Conservation (phyloP, 1,140 invertebrate genomes). For the Drosophila littoralis region DNA sequence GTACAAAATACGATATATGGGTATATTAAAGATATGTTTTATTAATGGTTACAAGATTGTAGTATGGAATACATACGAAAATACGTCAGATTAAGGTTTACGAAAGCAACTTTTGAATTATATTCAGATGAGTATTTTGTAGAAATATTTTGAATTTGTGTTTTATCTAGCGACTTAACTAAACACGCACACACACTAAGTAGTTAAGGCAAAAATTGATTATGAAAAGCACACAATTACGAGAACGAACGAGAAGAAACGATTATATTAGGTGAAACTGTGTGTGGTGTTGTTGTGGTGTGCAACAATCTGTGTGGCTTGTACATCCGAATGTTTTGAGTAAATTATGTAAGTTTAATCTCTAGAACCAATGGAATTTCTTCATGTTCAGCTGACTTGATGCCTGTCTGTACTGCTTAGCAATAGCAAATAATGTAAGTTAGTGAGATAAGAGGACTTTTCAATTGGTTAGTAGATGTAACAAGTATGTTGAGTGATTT, state of each 20-base stretch:
- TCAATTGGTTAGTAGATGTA: slow-evolving; percentile 30
- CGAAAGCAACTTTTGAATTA: slow-evolving; percentile 37
- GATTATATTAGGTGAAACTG: slow-evolving; percentile 41
- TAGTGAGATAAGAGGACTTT: slow-evolving; percentile 32
- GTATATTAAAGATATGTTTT: slow-evolving; percentile 31
- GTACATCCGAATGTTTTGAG: slow-evolving; percentile 32
- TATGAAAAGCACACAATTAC: slow-evolving; percentile 75
- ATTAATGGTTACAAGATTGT: slow-evolving; percentile 30
- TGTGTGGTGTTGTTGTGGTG: slow-evolving; percentile 16
- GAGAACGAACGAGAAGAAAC: slow-evolving; percentile 76
- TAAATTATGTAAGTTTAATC: slow-evolving; percentile 1
- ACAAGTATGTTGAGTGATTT: slow-evolving; percentile 20
- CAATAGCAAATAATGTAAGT: slow-evolving; percentile 54
- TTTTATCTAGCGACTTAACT: slow-evolving; percentile 53
- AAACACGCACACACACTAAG: slow-evolving; percentile 72
- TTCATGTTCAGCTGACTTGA: slow-evolving; percentile 45
- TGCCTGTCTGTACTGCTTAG: slow-evolving; percentile 51
- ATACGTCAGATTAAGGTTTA: slow-evolving; percentile 44
- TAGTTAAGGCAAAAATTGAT: slow-evolving; percentile 56
- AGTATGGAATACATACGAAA: slow-evolving; percentile 64
- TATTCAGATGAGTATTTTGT: slow-evolving; percentile 42
- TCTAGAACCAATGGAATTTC: not conserved
- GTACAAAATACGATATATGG: slow-evolving; percentile 31
- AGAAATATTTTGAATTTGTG: slow-evolving; percentile 38
- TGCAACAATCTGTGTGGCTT: slow-evolving; percentile 29